Base-by-base conservation (phyloP, 2,888 invertebrate species). In the Lithophane leautieri region DNA sequence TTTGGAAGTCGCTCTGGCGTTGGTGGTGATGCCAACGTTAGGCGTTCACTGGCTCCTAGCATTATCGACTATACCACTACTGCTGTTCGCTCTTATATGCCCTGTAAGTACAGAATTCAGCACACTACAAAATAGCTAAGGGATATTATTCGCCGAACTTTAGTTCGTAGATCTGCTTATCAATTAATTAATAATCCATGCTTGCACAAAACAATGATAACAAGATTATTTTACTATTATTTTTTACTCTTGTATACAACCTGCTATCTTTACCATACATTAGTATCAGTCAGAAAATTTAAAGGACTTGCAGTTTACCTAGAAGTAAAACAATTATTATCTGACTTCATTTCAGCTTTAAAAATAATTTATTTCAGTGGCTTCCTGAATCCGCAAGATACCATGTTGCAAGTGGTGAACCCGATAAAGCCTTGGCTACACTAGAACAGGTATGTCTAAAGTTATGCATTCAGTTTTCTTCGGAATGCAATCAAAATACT, bases 41-140 rank as follows among this genome's bases (percentile, higher is more conserved):
- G 99, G 99, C 62, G 99, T 99, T 97, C 97, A 98, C 90, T 99
- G 98, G 98, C 97, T 99, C 52, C 97, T 99, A 28, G 98, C 98
- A n/a, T 95, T 99, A n/a, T 99, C 99, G 0, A 98, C 99, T 0
- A 97, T 98, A 84, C 99, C 99, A 0, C 97, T 99, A 69, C 97
- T 99, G 71, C 95, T 99, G 66, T 99, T 99, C 94, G 98, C 98
- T 56, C 90, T 97, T 68, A 97, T 98, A 90, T 98, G 98, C 85
- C 98, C 98, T 81, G 98, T 98, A 97, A 97, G 97, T 97, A 70
- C 63, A 75, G 50, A 11, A 67, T 34, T 9, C 9, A 28, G 0
- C 1, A 22, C 6, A 52, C 54, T 11, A 34, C 11, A n/a, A 34
- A 67, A 34, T 47, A 14, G 14, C 28, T 47, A 28, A 47, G 8